Evolutionary conservation across 1,140 invertebrate genomes (phyloP), one percentile per base, ranked within the genome.

Genomic region (Anastrepha obliqua): DNA sequence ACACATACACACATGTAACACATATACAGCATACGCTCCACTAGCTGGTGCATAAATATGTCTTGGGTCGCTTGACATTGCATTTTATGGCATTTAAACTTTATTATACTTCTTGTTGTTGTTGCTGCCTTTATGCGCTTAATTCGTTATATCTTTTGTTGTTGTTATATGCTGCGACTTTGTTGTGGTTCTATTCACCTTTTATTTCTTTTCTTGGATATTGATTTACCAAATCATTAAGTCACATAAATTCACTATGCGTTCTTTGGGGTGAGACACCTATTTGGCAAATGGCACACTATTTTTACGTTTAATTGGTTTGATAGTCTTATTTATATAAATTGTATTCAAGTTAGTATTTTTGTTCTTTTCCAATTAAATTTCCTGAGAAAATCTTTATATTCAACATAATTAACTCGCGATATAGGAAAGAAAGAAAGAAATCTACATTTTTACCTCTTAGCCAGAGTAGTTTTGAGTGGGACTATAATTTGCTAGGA

Each of bases 191-290:
- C 11, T 55, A 8, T 67, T 67, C 20, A 20, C 20, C 9, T 67
- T 67, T 29, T 67, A 3, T 20, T n/a, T 42, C 39, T 13, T 7
- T n/a, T 42, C 9, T 67, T 39, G 20, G 64, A 13, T 67, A 67
- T 67, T 67, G 64, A 67, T 67, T 67, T 67, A 67, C 64, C 64
- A 67, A 67, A 67, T 67, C 64, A 67, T 67, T 67, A 67, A 67
- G 64, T 67, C 64, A 67, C 64, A 67, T 67, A 67, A 67, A 42
- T 67, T 67, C 39, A 67, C 64, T 29, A 29, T 67, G 29, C 39
- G 9, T 29, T 29, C 64, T 39, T 65, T 29, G 20, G n/a, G 9
- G 64, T 8, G 20, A n/a, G 64, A 65, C 64, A 65, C 20, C n/a
- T 65, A 29, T 65, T 67, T 67, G 64, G 64, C 64, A 67, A 29